Evolutionary conservation across 2,797 vertebrate genomes (phyloP).

Genomic region (Xenops minutus): DNA sequence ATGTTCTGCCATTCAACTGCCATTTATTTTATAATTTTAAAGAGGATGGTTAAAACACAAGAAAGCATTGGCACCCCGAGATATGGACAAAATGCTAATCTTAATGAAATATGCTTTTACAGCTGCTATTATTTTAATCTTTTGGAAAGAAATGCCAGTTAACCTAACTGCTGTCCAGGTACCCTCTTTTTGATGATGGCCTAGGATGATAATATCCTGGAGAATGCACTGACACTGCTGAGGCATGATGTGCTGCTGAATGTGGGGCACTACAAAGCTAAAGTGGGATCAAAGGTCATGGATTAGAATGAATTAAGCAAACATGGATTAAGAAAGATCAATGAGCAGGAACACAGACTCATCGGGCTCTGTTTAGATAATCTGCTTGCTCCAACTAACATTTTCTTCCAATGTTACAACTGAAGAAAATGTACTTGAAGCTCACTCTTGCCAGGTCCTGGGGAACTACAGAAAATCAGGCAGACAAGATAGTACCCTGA

Average conservation of each 20-base stretch:
- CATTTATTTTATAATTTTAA: neutral
- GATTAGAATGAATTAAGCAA: conserved; percentile 69
- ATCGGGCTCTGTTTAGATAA: conserved; percentile 60
- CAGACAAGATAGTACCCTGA: neutral
- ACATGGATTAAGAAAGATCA: conserved; percentile 63
- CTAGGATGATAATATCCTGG: neutral
- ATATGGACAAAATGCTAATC: neutral
- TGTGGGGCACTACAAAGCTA: conserved; percentile 43
- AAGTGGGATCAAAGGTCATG: conserved; percentile 38
- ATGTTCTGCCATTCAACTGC: neutral
- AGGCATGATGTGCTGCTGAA: neutral
- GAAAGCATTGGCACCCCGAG: neutral
- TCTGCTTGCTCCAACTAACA: conserved; percentile 28
- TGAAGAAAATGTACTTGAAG: conserved; percentile 49
- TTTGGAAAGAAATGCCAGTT: neutral
- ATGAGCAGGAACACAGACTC: conserved; percentile 48
- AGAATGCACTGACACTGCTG: neutral
- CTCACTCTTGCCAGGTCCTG: neutral
- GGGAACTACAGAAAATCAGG: conserved; percentile 29
- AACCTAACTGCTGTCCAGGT: neutral
- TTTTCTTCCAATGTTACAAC: conserved; percentile 7
- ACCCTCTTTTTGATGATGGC: neutral
- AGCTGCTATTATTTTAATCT: neutral
- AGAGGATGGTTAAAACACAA: neutral
- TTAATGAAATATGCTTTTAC: neutral